Conservation (phyloP, 1,140 invertebrate genomes). For the Choristoneura fumiferana region DNA sequence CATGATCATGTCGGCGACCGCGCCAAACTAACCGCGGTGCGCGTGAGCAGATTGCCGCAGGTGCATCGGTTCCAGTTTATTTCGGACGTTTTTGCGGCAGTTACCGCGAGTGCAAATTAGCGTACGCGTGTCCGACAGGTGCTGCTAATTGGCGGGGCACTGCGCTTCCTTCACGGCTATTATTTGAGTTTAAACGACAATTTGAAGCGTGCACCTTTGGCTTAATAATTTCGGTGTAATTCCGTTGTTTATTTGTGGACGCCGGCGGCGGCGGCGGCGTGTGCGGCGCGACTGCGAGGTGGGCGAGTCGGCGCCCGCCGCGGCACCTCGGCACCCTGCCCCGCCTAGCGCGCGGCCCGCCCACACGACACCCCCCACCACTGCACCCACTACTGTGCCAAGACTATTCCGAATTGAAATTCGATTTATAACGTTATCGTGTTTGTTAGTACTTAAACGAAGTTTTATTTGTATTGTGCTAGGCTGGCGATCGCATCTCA, state of each 20-base stretch:
- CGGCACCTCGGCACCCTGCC: slow-evolving; percentile 67
- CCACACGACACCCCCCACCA: slow-evolving; percentile 50
- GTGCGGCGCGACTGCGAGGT: slow-evolving; percentile 54
- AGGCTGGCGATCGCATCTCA: too few relatives aligned
- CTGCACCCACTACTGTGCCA: slow-evolving; percentile 43
- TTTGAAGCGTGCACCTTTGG: slow-evolving; percentile 51
- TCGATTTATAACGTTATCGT: too few relatives aligned
- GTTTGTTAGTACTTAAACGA: too few relatives aligned
- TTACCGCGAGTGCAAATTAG: slow-evolving; percentile 70
- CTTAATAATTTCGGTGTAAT: not conserved
- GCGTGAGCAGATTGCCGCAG: slow-evolving; percentile 49
- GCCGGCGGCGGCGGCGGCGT: slow-evolving; percentile 42
- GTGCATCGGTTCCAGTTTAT: slow-evolving; percentile 72
- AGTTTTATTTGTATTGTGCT: too few relatives aligned
- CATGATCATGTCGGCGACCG: slow-evolving; percentile 79
- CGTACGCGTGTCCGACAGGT: slow-evolving; percentile 70
- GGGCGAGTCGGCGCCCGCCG: slow-evolving; percentile 51
- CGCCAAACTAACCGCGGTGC: slow-evolving; percentile 23
- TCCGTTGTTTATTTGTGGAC: not conserved
- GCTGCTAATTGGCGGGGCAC: slow-evolving; percentile 63
- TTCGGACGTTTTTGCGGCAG: slow-evolving; percentile 65
- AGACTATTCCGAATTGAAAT: not conserved
- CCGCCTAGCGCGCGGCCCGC: slow-evolving; percentile 56
- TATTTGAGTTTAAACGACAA: slow-evolving; percentile 61
- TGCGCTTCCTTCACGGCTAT: slow-evolving; percentile 71